phyloP scores from a whole-genome alignment of 2,888 invertebrate genomes.

The Magallana nippona region DNA sequence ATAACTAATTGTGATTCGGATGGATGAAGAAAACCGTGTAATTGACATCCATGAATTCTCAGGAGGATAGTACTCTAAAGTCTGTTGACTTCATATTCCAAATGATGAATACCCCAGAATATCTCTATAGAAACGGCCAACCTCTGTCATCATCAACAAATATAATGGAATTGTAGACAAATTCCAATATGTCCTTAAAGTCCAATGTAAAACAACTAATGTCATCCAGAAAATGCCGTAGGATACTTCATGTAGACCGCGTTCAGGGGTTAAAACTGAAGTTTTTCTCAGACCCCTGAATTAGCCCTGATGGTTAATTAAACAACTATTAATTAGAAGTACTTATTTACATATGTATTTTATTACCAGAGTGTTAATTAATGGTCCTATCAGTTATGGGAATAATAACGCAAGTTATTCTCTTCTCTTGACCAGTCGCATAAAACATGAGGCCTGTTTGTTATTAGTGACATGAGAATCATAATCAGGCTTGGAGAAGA shows the following conservation, averaged over 20 bases:
- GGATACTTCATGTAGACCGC: no score
- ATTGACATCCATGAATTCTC: background rate
- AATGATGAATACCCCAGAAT: constrained; percentile 20
- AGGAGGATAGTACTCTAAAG: background rate
- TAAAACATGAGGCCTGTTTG: constrained; percentile 13
- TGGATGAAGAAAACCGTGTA: background rate
- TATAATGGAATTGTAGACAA: constrained; percentile 1
- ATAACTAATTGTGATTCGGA: background rate
- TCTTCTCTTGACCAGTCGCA: constrained; percentile 17
- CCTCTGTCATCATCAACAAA: background rate
- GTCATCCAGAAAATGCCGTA: background rate
- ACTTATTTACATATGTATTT: no score
- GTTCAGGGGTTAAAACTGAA: background rate
- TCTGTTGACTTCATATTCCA: constrained; percentile 12
- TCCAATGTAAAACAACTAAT: background rate
- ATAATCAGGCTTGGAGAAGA: background rate
- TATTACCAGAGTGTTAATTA: background rate
- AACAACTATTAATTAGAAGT: no score
- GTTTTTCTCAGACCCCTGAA: background rate
- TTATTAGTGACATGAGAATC: constrained; percentile 12
- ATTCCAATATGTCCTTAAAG: background rate
- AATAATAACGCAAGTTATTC: background rate
- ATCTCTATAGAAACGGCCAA: constrained; percentile 17
- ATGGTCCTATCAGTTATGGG: background rate
- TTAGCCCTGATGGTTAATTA: no score